Evolutionary conservation across 2,888 invertebrate genomes (phyloP), one percentile per base, ranked within the genome.

Genomic region (Oscheius sp.): DNA sequence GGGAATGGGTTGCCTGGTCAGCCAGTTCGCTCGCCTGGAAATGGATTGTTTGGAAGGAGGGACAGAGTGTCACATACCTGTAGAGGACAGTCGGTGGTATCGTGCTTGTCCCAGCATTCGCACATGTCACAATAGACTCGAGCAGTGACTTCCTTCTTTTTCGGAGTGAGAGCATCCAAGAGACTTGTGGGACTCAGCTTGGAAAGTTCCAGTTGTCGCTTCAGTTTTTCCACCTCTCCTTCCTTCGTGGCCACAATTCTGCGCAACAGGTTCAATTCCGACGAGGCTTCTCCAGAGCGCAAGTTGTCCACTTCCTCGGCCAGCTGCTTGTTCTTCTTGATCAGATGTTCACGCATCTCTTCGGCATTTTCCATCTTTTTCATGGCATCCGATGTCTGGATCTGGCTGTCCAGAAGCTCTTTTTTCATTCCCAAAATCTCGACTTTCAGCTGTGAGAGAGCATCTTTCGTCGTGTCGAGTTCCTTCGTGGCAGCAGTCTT

Each of bases 211-310:
- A 47, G 21, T n/a, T 47, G 58, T 7, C 70, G 53, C 50, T 42
- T 60, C 1, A 96, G 92, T 84, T 94, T 93, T 87, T 95, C 94
- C 89, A 95, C 96, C 90, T 96, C 96, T 83, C 93, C 93, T 90
- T 96, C 95, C 93, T 96, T 94, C 89, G 96, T 96, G 42, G 95
- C 95, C 85, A 98, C 97, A 84, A 98, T 96, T 9, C 96, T 94
- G 91, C 98, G 96, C 47, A 98, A 92, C 91, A 98, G 97, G 9
- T 70, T 32, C n/a, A 70, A 4, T 33, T 70, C 35, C 11, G 21
- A 11, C 2, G 29, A 1, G 11, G n/a, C 9, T 21, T 33, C 53
- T 5, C 9, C 35, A 13, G 68, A 9, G 2, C 32, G n/a, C 59
- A 59, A 11, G 32, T 21, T 57, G 50, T 32, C 42, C 3, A 58